phyloP scores from a whole-genome alignment of 2,888 invertebrate species.

The Leucoma salicis region DNA sequence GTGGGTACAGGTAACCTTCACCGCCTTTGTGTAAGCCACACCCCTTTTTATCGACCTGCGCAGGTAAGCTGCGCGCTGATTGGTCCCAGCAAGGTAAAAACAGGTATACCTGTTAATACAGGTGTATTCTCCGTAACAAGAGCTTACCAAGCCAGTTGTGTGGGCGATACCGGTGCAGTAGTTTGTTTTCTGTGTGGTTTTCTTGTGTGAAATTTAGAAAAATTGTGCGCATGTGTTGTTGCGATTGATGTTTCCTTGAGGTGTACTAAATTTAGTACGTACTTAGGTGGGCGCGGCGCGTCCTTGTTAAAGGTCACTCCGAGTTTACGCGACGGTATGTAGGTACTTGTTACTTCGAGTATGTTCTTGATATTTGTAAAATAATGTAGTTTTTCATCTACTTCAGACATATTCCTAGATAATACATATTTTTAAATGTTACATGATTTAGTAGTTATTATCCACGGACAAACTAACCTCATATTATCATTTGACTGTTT shows the following conservation, averaged over 20 bases:
- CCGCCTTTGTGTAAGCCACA: slow-evolving; percentile 59
- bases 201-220: slow-evolving; percentile 31
- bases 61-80: slow-evolving; percentile 78
- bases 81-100: slow-evolving; percentile 60
- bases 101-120: slow-evolving; percentile 63
- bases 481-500: too few relatives aligned
- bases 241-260: slow-evolving; percentile 81
- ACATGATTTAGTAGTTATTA: too few relatives aligned
- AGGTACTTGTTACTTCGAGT: not conserved
- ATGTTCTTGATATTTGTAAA: too few relatives aligned
- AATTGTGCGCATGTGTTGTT: slow-evolving; percentile 77
- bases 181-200: slow-evolving; percentile 32
- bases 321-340: slow-evolving; percentile 23
- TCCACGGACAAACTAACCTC: too few relatives aligned
- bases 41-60: slow-evolving; percentile 79
- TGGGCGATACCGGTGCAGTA: slow-evolving; percentile 26
- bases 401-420: too few relatives aligned
- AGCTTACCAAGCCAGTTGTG: slow-evolving; percentile 36
- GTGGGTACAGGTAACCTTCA: slow-evolving; percentile 59
- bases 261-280: slow-evolving; percentile 75
- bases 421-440: too few relatives aligned
- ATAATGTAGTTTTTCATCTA: too few relatives aligned
- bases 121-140: slow-evolving; percentile 53
- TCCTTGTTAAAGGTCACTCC: slow-evolving; percentile 52
- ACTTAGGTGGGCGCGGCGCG: slow-evolving; percentile 65